phyloP scores from a whole-genome alignment of 2,888 invertebrate genomes.

The Coronaproctus castanopsis region DNA sequence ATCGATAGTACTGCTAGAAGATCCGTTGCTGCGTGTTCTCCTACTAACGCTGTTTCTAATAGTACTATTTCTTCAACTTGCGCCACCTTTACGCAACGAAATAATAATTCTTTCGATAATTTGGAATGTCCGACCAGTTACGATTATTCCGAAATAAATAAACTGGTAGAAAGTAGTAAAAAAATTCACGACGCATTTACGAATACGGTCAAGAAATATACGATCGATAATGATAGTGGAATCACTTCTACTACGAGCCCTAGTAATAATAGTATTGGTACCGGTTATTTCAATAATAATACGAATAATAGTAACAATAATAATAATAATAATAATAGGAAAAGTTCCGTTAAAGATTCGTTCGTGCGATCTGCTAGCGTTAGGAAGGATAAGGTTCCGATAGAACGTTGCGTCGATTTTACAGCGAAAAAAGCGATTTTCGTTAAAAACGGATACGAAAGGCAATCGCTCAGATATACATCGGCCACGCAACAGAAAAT shows the following conservation, averaged over 20 bases:
- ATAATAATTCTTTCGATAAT: not conserved
- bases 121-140: not conserved
- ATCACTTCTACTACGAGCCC: not conserved
- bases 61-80: too few relatives aligned
- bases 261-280: too few relatives aligned
- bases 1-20: not conserved
- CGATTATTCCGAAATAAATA: not conserved
- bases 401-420: constrained; percentile 13
- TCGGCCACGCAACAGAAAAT: constrained; percentile 18
- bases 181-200: not conserved
- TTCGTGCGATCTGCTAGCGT: constrained; percentile 13
- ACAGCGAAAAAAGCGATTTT: constrained; percentile 14
- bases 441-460: constrained; percentile 15
- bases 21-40: not conserved
- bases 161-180: not conserved
- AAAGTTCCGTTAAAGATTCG: too few relatives aligned
- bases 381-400: constrained; percentile 12
- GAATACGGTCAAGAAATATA: not conserved
- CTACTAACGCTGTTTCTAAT: too few relatives aligned
- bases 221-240: too few relatives aligned
- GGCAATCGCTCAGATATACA: constrained; percentile 18
- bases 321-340: too few relatives aligned
- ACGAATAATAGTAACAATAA: too few relatives aligned
- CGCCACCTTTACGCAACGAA: too few relatives aligned
- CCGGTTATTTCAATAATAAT: too few relatives aligned